phyloP scores from a whole-genome alignment of 53 echinoderm and acorn worm genomes.

The Stichopus horrens region DNA sequence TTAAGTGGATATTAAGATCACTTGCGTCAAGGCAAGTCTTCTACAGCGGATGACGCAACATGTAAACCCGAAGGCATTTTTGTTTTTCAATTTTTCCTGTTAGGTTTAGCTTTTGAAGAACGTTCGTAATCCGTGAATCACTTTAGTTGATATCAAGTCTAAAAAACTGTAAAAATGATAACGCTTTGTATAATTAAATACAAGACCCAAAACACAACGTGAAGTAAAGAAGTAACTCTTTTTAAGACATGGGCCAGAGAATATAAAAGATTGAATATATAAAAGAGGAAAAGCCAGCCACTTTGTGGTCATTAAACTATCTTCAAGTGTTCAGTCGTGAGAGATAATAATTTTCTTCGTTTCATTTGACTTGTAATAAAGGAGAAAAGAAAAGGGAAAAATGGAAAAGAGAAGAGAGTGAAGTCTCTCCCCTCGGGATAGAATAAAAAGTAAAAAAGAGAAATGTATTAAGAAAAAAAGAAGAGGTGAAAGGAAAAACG shows the following conservation, averaged over 20 bases:
- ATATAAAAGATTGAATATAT: not conserved
- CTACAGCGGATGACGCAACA: no score
- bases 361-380: constrained; percentile 19
- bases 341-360: constrained; percentile 44
- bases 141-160: no score
- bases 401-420: not conserved
- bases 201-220: not conserved
- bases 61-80: no score
- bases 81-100: no score
- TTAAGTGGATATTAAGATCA: no score
- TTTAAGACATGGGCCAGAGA: constrained; percentile 8
- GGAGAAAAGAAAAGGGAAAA: no score
- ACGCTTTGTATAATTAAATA: not conserved
- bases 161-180: no score
- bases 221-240: constrained; percentile 10
- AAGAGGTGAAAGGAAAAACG: not conserved
- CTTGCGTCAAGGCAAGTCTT: no score
- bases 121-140: no score
- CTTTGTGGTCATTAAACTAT: constrained; percentile 31
- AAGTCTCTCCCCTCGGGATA: constrained; percentile 12
- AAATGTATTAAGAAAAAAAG: not conserved
- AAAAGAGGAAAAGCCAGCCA: constrained; percentile 23
- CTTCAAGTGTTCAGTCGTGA: constrained; percentile 35
- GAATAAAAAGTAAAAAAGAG: not conserved
- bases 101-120: no score